A percentile compares a stretch with the other conserved stretches of the same genome.
Evolutionary conservation across 2,113 vertebrate species (phyloP).

Genomic region (Melanostigma gelatinosum): DNA sequence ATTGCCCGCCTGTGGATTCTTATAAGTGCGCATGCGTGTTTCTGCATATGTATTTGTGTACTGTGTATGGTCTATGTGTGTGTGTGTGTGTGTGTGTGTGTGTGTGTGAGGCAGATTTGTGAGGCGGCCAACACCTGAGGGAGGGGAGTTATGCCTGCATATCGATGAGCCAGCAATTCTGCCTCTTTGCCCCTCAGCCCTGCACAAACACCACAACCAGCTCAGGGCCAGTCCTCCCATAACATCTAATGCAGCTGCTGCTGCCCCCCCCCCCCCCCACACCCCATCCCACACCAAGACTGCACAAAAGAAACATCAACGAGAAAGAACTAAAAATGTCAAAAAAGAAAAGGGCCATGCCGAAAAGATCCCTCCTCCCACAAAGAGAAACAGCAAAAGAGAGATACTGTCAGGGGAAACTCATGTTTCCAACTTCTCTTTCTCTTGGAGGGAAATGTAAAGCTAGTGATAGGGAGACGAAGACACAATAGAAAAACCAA

Average conservation of each 20-base stretch:
- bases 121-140: constrained; percentile 74
- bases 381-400: constrained; percentile 32
- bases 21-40: constrained; percentile 40
- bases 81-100: constrained; percentile 13
- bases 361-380: neutral
- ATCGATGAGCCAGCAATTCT: constrained; percentile 80
- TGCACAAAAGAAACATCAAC: constrained; percentile 44
- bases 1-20: constrained; percentile 63
- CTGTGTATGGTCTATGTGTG: constrained; percentile 17
- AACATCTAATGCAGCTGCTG: constrained; percentile 57
- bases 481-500: constrained; percentile 13
- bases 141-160: constrained; percentile 76
- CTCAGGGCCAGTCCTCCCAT: constrained; percentile 65
- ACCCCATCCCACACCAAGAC: neutral
- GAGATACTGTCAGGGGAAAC: neutral
- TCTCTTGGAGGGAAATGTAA: constrained; percentile 37
- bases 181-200: constrained; percentile 73
- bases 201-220: constrained; percentile 70
- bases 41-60: constrained; percentile 52
- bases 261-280: neutral
- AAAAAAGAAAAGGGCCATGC: neutral
- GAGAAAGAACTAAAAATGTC: constrained; percentile 2
- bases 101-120: constrained; percentile 52
- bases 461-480: constrained; percentile 30
- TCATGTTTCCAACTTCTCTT: constrained; percentile 21